Evolutionary conservation across 2,797 vertebrate species (phyloP).

Genomic region (Periparus ater): DNA sequence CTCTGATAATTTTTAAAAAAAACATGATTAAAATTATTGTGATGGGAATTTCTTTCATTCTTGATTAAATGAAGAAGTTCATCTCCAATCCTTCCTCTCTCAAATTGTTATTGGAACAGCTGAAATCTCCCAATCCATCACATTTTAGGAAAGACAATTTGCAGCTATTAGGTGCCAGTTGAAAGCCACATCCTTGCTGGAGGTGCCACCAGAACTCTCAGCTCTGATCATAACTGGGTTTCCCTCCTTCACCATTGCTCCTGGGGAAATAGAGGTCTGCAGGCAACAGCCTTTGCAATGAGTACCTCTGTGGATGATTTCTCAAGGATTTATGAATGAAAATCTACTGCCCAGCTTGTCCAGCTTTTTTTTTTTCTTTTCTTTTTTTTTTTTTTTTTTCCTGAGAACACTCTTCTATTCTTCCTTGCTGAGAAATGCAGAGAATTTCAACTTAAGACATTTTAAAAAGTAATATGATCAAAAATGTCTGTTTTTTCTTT

Average conservation of each 20-base stretch:
- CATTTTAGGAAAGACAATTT: background rate
- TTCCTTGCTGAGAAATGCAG: background rate
- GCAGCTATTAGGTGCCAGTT: background rate
- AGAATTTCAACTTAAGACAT: background rate
- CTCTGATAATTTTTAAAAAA: background rate
- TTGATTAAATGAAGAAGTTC: background rate
- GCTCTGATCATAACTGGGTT: background rate
- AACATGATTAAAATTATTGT: background rate
- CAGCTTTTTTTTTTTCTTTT: background rate
- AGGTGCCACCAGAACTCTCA: background rate
- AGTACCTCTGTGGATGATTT: background rate
- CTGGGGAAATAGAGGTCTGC: background rate
- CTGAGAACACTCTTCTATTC: background rate
- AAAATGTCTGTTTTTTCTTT: background rate
- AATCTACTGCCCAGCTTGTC: background rate
- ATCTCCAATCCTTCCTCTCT: background rate
- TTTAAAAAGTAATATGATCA: background rate
- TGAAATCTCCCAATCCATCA: background rate
- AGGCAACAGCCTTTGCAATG: background rate
- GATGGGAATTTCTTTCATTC: background rate
- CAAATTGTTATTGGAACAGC: background rate
- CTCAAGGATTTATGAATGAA: background rate
- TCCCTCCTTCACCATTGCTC: background rate
- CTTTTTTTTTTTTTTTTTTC: background rate
- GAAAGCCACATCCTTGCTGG: background rate